Percentiles rank a stretch among this genome's conserved stretches.
Evolutionary conservation across 2,797 vertebrate species (phyloP).

Genomic region (Hirundo rustica): DNA sequence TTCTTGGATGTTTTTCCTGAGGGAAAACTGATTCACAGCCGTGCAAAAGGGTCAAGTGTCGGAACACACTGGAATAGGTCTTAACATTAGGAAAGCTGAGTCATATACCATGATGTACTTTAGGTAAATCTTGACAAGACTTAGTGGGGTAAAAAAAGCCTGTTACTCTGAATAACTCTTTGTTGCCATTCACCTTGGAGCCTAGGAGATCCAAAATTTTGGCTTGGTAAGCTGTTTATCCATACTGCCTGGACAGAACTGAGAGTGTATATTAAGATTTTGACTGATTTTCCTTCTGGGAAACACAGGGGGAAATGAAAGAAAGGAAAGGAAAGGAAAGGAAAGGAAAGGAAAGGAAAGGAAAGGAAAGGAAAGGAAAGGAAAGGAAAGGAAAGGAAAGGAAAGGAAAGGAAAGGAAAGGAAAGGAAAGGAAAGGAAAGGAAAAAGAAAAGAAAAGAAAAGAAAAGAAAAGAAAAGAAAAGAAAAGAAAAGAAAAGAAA

Average conservation of each 20-base stretch:
- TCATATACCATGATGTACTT: neutral
- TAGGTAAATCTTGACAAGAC: neutral
- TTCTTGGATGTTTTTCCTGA: neutral
- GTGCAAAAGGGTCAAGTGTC: neutral
- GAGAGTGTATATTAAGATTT: neutral
- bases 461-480: neutral
- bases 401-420: too few relatives aligned
- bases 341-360: too few relatives aligned
- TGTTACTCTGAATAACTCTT: neutral
- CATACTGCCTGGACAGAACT: neutral
- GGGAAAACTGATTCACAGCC: neutral
- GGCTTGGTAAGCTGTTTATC: neutral
- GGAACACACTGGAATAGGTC: neutral
- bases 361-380: too few relatives aligned
- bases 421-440: too few relatives aligned
- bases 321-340: too few relatives aligned
- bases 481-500: neutral
- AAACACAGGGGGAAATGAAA: neutral
- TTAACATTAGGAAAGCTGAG: neutral
- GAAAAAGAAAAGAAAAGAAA: neutral
- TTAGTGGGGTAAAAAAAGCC: neutral
- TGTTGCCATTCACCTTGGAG: neutral
- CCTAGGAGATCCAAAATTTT: neutral
- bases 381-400: too few relatives aligned
- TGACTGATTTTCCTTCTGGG: neutral